These are phyloP conservation scores for Oophaga sylvatica DNA, from an alignment of 2,797 vertebrate genomes.

Conservation along the genomic window DNA sequence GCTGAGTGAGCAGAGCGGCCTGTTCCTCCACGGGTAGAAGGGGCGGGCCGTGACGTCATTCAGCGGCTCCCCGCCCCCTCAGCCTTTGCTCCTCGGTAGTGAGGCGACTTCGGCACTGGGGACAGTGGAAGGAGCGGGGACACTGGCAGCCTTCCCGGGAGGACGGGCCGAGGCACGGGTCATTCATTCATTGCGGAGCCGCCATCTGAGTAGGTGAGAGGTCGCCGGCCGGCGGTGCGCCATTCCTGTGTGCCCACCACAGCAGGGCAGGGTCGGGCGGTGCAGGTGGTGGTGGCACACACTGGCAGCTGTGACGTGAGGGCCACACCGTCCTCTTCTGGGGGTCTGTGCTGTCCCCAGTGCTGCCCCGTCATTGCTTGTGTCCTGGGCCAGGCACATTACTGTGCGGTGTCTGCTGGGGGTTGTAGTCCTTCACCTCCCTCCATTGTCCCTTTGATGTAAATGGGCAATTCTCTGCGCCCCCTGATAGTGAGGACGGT, in stretches of 20 bases:
- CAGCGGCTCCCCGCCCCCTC: conserved; percentile 16
- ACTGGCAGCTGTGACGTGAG: no score
- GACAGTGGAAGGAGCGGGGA: neutral
- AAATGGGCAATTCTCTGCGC: no score
- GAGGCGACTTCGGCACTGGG: neutral
- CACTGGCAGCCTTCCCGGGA: neutral
- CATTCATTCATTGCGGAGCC: conserved; percentile 19
- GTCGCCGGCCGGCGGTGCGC: neutral
- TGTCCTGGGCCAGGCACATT: no score
- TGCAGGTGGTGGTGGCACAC: neutral
- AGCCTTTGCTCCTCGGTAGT: neutral
- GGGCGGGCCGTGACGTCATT: conserved; percentile 8
- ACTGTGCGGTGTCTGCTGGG: no score
- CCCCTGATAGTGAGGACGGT: no score
- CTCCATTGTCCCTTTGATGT: no score
- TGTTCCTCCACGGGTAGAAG: neutral
- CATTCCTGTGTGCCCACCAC: no score
- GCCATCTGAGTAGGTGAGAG: conserved; percentile 41
- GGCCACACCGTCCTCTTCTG: no score
- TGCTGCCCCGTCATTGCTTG: no score
- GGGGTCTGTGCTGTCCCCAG: no score
- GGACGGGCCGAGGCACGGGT: neutral
- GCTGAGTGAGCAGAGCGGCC: neutral
- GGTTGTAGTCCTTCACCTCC: no score
- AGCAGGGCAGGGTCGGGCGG: no score